Base-by-base conservation (phyloP, 2,113 vertebrate genomes). In the Neodon shergylaensis region DNA sequence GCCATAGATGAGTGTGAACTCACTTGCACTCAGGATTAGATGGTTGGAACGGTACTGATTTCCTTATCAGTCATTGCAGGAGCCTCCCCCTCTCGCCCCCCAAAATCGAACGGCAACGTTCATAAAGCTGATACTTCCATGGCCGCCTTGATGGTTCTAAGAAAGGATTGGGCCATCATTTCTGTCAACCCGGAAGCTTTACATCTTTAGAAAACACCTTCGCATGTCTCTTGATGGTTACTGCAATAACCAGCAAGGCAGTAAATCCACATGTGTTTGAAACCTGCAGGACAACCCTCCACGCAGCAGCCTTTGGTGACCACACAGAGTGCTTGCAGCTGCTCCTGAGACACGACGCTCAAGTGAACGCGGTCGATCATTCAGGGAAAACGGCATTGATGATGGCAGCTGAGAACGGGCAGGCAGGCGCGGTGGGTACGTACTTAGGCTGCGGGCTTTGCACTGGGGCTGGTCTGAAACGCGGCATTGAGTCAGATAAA, bases 261-360 rank as follows among this genome's bases (percentile, higher is more conserved):
- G 76, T 26, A 33, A 92, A 76, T 26, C 1, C 0, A 0, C 65
- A 17, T 42, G 42, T 0, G 63, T 88, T 77, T 93, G 94, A 31
- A 63, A 87, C 89, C 68, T n/a, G 1, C 65, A 99, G 99, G 97
- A 99, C 99, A 1, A 99, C 99, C 22, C 99, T 99, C 73, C 99
- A 99, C 0, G 99, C 99, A 0, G 99, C 99, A 8, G 99, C 99
- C 5, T 99, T 99, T 5, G 98, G 98, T 0, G 99, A 99, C 47
- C 99, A 99, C 0, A 98, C 99, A 21, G 99, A 99, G 92, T 99
- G 99, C 95, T 94, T 99, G 96, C 99, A 99, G 98, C 98, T 99
- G 76, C 99, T 99, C 54, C 98, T 99, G 97, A 98, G 99, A 95
- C 99, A 99, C 66, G 98, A 98, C 22, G 99, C 99, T 36, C 98